Percentiles rank a stretch among this genome's conserved stretches.
Conservation (phyloP, 2,113 vertebrate species). For the Sterrhoptilus dennistouni region DNA sequence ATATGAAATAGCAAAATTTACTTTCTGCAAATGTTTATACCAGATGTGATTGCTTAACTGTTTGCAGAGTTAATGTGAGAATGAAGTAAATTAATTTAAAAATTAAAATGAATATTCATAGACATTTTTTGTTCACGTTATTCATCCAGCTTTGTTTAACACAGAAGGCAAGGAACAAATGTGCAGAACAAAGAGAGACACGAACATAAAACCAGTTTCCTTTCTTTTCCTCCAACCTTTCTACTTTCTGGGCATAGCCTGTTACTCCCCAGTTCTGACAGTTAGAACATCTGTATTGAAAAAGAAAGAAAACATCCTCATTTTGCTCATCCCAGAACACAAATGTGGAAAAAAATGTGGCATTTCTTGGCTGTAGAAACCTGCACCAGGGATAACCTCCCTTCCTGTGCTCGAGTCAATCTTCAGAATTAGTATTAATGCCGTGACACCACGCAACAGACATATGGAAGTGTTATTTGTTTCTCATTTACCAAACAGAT, state of each 20-base stretch:
- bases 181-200: neutral
- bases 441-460: slow-evolving; percentile 45
- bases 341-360: neutral
- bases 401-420: neutral
- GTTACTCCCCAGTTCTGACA: neutral
- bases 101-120: slow-evolving; percentile 48
- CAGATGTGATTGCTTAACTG: slow-evolving; percentile 16
- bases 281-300: neutral
- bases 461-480: slow-evolving; percentile 78
- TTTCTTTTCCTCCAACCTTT: neutral
- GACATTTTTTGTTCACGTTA: neutral
- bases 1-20: neutral
- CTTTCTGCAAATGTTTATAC: neutral
- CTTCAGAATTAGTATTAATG: slow-evolving; percentile 66
- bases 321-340: neutral
- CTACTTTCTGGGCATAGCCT: neutral
- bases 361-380: neutral
- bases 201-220: neutral
- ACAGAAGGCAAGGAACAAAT: neutral
- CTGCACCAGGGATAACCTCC: neutral
- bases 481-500: slow-evolving; percentile 79
- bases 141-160: slow-evolving; percentile 7
- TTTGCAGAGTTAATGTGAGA: slow-evolving; percentile 43
- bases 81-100: slow-evolving; percentile 21
- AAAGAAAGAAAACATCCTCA: neutral